These are phyloP conservation scores for Limnephilus auricula DNA, from an alignment of 2,888 invertebrate genomes.

Conservation along the genomic window DNA sequence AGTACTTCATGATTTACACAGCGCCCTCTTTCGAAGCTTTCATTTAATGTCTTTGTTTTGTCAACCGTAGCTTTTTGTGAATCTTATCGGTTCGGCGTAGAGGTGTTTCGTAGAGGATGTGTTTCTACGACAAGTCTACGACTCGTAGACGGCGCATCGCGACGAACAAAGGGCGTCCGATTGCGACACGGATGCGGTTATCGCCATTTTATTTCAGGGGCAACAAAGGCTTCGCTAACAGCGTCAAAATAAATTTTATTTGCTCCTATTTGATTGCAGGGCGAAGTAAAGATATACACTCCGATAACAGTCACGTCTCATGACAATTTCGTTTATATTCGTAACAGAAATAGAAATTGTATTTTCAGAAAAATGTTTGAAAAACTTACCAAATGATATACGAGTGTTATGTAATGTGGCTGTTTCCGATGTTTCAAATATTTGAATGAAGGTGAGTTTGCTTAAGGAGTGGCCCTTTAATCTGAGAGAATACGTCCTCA, in stretches of 20 bases:
- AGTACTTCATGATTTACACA: slow-evolving; percentile 29
- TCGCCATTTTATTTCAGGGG: slow-evolving; percentile 60
- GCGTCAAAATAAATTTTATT: slow-evolving; percentile 39
- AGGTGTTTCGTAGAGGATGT: slow-evolving; percentile 36
- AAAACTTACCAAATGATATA: not conserved
- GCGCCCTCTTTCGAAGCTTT: slow-evolving; percentile 57
- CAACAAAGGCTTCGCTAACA: slow-evolving; percentile 34
- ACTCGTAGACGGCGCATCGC: slow-evolving; percentile 35
- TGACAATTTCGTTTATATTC: not conserved
- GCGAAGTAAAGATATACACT: not conserved
- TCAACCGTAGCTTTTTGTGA: slow-evolving; percentile 51
- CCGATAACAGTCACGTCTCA: slow-evolving; percentile 2
- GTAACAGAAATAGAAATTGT: not conserved
- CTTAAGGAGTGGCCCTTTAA: not conserved
- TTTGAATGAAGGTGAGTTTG: not conserved
- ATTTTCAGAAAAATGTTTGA: not conserved
- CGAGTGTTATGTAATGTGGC: not conserved
- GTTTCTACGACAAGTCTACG: slow-evolving; percentile 36
- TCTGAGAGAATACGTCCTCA: not conserved
- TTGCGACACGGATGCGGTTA: slow-evolving; percentile 62
- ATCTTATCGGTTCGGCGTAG: slow-evolving; percentile 48
- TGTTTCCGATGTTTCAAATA: not conserved
- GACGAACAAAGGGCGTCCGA: slow-evolving; percentile 61
- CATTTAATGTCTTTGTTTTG: slow-evolving; percentile 63
- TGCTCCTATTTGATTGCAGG: not conserved